Base-by-base conservation (phyloP, 1,140 invertebrate genomes). In the Microplitis mediator region DNA sequence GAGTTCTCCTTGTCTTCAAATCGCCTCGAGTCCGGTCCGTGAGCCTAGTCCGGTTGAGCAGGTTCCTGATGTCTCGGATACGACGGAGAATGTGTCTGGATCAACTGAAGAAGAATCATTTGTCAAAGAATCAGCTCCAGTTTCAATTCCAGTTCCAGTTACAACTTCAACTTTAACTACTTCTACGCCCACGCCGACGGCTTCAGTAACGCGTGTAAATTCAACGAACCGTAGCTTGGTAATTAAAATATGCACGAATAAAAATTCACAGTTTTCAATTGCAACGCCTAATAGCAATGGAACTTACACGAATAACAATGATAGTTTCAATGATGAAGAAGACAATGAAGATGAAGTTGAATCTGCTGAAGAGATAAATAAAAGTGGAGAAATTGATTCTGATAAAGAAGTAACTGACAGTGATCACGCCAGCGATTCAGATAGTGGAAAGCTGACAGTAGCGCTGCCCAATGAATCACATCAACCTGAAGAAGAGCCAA, bases 241-340 rank as follows among this genome's bases (percentile, higher is more conserved):
- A 4, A 87, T 87, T 35, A 87, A 87, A 76, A 86, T 87, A 65
- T 86, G 83, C 69, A 83, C 84, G 16, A 87, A 86, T 62, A 85
- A 82, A 67, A 87, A 85, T 72, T 84, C 84, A 4, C 78, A 83
- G 4, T 86, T 85, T 72, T 84, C 84, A 4, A 82, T 87, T 2
- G 77, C 76, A 14, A 77, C 81, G 2, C 74, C 79, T 1, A 78
- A 74, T 23, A 35, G 39, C 1, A 69, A 75, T 39, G 70, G 76
- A 34, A 66, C 32, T 31, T 34, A 32, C n/a, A 75, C 78, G 16
- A 77, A 72, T 65, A 64, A 78, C 45, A 62, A 78, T n/a, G 70
- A 52, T 14, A 51, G 65, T 23, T 62, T 50, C 23, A 56, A 63
- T 36, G 74, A 74, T n/a, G 54, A 70, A 14, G 66, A 58, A 16